These are phyloP conservation scores for Emydura subglobosa DNA, from an alignment of 2,113 vertebrate genomes.

Conservation along the genomic window DNA sequence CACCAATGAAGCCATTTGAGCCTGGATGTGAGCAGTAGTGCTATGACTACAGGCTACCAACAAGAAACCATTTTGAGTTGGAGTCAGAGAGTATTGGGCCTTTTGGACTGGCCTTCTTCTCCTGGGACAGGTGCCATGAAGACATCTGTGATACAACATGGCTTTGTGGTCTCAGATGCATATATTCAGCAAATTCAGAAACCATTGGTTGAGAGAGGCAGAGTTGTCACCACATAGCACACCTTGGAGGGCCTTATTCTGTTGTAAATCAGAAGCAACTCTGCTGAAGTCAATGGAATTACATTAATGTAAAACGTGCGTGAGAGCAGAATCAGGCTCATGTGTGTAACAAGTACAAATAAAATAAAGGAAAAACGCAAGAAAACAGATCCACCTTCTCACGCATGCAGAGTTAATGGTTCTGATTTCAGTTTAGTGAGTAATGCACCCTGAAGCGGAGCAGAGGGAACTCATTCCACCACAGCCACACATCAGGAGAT, in stretches of 20 bases:
- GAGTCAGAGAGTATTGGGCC: background rate
- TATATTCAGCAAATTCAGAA: background rate
- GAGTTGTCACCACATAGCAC: background rate
- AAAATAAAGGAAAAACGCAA: background rate
- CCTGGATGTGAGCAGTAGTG: background rate
- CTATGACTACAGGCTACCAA: background rate
- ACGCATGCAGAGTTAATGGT: background rate
- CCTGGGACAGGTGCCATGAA: background rate
- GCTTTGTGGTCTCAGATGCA: background rate
- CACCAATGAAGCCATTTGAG: background rate
- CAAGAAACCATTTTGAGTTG: background rate
- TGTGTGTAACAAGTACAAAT: background rate
- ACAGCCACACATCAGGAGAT: fast-evolving
- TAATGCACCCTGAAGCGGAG: background rate
- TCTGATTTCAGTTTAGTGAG: background rate
- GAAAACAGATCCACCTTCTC: background rate
- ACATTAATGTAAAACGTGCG: background rate
- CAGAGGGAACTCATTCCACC: background rate
- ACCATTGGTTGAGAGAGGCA: background rate
- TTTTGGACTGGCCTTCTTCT: background rate
- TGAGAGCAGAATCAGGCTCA: background rate
- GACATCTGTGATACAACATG: background rate
- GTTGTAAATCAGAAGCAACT: background rate
- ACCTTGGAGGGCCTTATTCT: background rate
- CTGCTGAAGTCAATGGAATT: background rate